Conservation (phyloP, 2,113 vertebrate species). For the Coptodon bakossiorum region DNA sequence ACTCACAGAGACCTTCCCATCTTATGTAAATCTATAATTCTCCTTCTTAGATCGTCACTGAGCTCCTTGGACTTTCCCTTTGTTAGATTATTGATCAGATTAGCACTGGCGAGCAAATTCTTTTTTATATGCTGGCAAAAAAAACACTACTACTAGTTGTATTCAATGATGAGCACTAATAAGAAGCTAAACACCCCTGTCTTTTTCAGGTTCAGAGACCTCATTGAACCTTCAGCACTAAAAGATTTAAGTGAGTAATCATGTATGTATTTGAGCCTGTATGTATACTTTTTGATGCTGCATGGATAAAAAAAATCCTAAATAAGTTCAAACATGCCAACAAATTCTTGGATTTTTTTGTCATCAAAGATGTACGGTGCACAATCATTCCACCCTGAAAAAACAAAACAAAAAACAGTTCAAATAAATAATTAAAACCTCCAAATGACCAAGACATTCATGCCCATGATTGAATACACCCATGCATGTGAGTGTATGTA, state of each 20-base stretch:
- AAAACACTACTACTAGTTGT: rapidly evolving
- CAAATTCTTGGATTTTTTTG: background rate
- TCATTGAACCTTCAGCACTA: background rate
- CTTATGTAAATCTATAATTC: background rate
- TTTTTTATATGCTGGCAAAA: background rate
- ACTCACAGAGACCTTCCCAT: background rate
- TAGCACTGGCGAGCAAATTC: background rate
- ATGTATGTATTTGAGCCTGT: background rate
- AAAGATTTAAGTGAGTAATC: background rate
- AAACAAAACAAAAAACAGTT: background rate
- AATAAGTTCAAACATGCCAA: background rate
- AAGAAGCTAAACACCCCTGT: background rate
- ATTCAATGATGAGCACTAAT: background rate
- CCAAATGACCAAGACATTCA: background rate
- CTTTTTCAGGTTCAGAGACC: background rate
- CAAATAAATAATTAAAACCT: background rate
- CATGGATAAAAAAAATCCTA: background rate
- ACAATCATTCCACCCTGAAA: background rate
- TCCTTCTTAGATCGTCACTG: background rate
- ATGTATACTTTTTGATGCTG: background rate
- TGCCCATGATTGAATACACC: background rate
- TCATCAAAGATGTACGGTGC: background rate
- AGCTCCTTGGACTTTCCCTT: background rate
- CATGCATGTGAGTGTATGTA: background rate
- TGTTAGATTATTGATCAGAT: background rate